Evolutionary conservation across 1,140 invertebrate genomes (phyloP).

Genomic region (Elymnias hypermnestra): DNA sequence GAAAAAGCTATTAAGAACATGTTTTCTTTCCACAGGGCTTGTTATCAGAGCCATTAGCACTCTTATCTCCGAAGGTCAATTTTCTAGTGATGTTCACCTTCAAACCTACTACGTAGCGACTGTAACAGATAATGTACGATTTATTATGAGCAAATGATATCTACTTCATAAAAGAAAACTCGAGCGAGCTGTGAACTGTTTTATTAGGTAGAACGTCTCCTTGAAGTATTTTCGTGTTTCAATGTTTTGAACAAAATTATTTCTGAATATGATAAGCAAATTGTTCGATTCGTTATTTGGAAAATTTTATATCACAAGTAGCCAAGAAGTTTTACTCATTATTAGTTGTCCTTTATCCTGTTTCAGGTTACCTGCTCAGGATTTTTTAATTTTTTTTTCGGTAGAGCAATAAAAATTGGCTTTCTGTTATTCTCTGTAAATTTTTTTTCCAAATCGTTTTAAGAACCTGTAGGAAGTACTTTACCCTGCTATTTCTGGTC

Average conservation of each 20-base stretch:
- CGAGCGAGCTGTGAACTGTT: background rate
- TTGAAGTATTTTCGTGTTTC: conserved; percentile 13
- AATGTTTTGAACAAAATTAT: background rate
- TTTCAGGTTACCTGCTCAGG: too few relatives aligned
- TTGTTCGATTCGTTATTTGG: background rate
- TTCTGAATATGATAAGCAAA: conserved; percentile 5
- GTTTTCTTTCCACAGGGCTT: conserved; percentile 11
- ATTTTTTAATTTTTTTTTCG: too few relatives aligned
- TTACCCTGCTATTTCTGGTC: too few relatives aligned
- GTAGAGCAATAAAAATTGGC: background rate
- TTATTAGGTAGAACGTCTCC: conserved; percentile 9
- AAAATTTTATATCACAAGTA: too few relatives aligned
- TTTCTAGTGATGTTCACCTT: conserved; percentile 40
- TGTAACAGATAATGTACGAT: background rate
- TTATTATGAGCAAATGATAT: background rate
- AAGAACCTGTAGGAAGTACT: too few relatives aligned
- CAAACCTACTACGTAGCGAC: conserved; percentile 20
- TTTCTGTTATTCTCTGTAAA: too few relatives aligned
- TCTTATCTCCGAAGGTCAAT: conserved; percentile 44
- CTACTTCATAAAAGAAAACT: background rate
- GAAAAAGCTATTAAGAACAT: conserved; percentile 1
- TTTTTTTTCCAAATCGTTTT: too few relatives aligned
- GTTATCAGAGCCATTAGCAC: conserved; percentile 37
- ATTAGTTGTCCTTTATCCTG: too few relatives aligned
- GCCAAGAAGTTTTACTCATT: too few relatives aligned